These are phyloP conservation scores for Pelusios castaneus DNA, from an alignment of 2,113 vertebrate genomes.

Conservation along the genomic window DNA sequence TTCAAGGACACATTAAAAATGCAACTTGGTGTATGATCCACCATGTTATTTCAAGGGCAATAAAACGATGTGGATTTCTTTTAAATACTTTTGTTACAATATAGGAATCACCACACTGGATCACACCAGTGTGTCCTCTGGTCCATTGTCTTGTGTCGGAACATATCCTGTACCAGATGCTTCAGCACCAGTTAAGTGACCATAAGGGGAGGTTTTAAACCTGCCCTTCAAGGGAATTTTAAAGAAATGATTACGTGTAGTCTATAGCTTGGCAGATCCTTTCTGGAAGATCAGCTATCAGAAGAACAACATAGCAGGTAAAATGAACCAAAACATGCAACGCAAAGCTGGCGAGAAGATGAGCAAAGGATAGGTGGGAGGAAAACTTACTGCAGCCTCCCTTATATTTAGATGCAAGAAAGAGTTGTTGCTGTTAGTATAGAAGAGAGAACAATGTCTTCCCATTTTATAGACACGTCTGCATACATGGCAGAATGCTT, in stretches of 20 bases:
- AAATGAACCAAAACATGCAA: background rate
- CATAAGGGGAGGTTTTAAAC: background rate
- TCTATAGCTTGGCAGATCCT: background rate
- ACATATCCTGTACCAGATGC: background rate
- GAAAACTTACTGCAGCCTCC: background rate
- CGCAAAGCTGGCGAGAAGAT: background rate
- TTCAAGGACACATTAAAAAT: background rate
- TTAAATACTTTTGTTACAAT: background rate
- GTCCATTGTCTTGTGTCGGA: background rate
- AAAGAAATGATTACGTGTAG: background rate
- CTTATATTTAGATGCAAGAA: background rate
- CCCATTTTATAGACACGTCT: background rate
- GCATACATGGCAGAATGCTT: background rate
- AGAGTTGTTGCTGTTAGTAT: too few relatives aligned
- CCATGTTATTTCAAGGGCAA: background rate
- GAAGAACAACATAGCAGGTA: background rate
- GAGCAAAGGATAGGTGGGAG: background rate
- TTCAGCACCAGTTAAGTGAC: background rate
- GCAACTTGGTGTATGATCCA: background rate
- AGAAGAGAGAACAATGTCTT: background rate
- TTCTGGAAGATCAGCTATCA: background rate
- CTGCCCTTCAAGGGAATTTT: background rate
- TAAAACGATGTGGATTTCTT: background rate
- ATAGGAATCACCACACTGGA: background rate
- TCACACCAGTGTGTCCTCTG: background rate